Conservation (phyloP, 2,797 vertebrate genomes). For the Synanceia verrucosa region DNA sequence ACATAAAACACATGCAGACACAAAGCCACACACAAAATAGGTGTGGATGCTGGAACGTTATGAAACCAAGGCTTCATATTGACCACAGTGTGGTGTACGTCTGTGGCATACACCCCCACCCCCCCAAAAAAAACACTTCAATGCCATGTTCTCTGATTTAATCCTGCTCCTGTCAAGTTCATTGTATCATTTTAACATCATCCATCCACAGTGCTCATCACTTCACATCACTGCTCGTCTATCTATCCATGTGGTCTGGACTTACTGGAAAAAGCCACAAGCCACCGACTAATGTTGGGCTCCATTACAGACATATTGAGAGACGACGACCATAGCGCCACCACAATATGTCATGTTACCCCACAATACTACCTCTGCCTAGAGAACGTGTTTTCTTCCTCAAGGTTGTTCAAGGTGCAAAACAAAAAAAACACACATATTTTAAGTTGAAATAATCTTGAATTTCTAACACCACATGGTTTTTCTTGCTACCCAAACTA, state of each 20-base stretch:
- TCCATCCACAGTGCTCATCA: slow-evolving; percentile 38
- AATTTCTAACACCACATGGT: not conserved
- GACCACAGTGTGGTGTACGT: not conserved
- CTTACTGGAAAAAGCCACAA: slow-evolving; percentile 70
- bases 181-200: not conserved
- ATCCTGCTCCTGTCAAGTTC: not conserved
- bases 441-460: not conserved
- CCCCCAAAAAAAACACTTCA: slow-evolving; percentile 4
- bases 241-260: slow-evolving; percentile 60
- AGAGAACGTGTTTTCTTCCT: slow-evolving; percentile 26
- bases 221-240: slow-evolving; percentile 26
- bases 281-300: slow-evolving; percentile 46
- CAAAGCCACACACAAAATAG: slow-evolving; percentile 26
- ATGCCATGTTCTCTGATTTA: not conserved
- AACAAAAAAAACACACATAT: not conserved
- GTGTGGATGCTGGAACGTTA: slow-evolving; percentile 21
- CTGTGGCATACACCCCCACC: slow-evolving; percentile 14
- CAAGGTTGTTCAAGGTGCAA: slow-evolving; percentile 28
- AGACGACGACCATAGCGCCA: slow-evolving; percentile 36
- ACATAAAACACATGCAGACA: not conserved
- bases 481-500: not conserved
- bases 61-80: slow-evolving; percentile 15
- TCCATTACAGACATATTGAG: slow-evolving; percentile 62
- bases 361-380: slow-evolving; percentile 12
- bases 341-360: slow-evolving; percentile 61